phyloP scores from a whole-genome alignment of 2,113 vertebrate species.

The Leucosticte australis region DNA sequence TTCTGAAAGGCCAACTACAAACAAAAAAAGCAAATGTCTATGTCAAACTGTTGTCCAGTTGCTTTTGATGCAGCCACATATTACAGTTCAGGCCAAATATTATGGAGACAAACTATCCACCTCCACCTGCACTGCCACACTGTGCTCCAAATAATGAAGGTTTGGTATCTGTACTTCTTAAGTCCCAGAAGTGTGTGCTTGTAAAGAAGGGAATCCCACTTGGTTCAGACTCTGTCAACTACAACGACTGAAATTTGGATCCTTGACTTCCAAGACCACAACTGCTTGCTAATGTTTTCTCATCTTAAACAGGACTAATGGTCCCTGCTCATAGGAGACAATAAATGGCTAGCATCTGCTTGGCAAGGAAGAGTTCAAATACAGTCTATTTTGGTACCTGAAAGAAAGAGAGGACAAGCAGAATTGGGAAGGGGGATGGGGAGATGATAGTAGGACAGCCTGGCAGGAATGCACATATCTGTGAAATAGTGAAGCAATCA shows the following conservation, averaged over 20 bases:
- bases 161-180: not conserved
- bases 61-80: not conserved
- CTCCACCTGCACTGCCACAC: not conserved
- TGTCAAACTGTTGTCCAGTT: not conserved
- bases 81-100: not conserved
- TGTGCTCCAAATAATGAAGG: not conserved
- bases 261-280: not conserved
- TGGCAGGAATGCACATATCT: not conserved
- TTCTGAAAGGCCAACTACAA: not conserved
- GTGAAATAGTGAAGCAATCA: slow-evolving; percentile 29
- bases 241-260: not conserved
- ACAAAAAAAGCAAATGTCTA: not conserved
- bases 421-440: not conserved
- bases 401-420: not conserved
- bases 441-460: not conserved
- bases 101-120: not conserved
- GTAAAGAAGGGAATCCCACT: not conserved
- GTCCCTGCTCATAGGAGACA: not conserved
- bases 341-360: not conserved
- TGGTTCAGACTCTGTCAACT: not conserved
- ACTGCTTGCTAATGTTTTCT: not conserved
- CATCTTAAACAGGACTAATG: not conserved
- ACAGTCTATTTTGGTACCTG: not conserved
- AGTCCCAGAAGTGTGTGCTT: not conserved
- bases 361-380: not conserved